These are phyloP conservation scores for Mimachlamys varia DNA, from an alignment of 2,888 invertebrate species.

Conservation along the genomic window DNA sequence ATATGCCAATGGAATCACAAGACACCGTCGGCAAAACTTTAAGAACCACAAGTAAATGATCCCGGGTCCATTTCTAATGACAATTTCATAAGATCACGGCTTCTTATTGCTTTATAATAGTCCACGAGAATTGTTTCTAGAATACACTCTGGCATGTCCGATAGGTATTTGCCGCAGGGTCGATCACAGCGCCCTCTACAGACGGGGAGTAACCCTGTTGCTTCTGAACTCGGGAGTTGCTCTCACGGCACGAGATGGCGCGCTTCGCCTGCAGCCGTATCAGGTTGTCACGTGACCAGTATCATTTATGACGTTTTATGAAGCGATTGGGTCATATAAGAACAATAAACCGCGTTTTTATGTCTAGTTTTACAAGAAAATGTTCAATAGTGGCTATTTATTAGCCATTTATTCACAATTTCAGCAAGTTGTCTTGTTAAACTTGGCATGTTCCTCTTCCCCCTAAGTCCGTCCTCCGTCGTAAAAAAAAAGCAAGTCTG, in stretches of 20 bases:
- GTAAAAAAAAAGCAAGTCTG: conserved; percentile 6
- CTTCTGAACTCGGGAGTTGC: neutral
- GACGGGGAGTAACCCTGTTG: neutral
- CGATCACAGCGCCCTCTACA: neutral
- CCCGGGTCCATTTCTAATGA: neutral
- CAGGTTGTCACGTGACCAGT: conserved; percentile 48
- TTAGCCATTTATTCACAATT: conserved; percentile 56
- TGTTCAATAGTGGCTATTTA: conserved; percentile 50
- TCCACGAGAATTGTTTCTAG: neutral
- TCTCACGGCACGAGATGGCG: conserved; percentile 34
- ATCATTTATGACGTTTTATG: conserved; percentile 54
- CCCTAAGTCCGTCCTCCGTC: conserved; percentile 34
- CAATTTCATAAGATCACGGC: neutral
- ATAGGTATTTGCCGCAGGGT: neutral
- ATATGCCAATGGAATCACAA: neutral
- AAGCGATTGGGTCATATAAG: conserved; percentile 54
- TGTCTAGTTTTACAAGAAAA: conserved; percentile 56
- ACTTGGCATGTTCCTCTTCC: conserved; percentile 46
- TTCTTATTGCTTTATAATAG: conserved; percentile 34
- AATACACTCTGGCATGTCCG: neutral
- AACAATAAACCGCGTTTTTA: conserved; percentile 53
- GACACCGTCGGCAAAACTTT: neutral
- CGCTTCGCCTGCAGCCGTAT: conserved; percentile 34
- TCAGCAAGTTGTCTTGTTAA: conserved; percentile 45
- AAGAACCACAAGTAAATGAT: neutral